phyloP scores from a whole-genome alignment of 2,113 vertebrate species.

The Salminus brasiliensis region DNA sequence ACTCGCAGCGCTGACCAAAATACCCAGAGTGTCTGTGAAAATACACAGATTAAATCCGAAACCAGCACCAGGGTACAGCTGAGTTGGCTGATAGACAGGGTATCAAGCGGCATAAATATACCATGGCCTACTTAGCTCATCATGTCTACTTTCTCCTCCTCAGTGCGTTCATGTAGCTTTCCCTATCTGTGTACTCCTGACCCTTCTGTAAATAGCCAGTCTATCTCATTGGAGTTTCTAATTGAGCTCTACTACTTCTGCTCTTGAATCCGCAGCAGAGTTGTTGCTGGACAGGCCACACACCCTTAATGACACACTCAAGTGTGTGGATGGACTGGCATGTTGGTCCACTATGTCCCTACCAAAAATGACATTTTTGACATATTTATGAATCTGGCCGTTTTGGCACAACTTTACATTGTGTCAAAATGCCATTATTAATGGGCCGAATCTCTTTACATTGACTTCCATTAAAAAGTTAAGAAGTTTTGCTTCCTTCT shows the following conservation, averaged over 20 bases:
- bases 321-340: not conserved
- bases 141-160: not conserved
- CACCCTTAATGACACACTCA: not conserved
- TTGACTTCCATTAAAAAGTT: too few relatives aligned
- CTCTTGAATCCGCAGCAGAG: not conserved
- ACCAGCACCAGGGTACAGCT: not conserved
- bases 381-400: too few relatives aligned
- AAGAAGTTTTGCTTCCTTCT: too few relatives aligned
- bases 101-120: not conserved
- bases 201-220: not conserved
- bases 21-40: too few relatives aligned
- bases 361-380: too few relatives aligned
- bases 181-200: rapidly evolving
- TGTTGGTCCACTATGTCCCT: too few relatives aligned
- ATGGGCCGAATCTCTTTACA: too few relatives aligned
- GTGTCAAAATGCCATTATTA: too few relatives aligned
- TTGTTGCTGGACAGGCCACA: not conserved
- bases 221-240: not conserved
- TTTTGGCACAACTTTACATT: too few relatives aligned
- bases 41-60: not conserved
- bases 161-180: not conserved
- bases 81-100: too few relatives aligned
- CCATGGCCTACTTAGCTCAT: not conserved
- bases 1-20: not conserved
- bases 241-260: not conserved